phyloP scores from a whole-genome alignment of 2,113 vertebrate species.

The Mastomys natalensis region DNA sequence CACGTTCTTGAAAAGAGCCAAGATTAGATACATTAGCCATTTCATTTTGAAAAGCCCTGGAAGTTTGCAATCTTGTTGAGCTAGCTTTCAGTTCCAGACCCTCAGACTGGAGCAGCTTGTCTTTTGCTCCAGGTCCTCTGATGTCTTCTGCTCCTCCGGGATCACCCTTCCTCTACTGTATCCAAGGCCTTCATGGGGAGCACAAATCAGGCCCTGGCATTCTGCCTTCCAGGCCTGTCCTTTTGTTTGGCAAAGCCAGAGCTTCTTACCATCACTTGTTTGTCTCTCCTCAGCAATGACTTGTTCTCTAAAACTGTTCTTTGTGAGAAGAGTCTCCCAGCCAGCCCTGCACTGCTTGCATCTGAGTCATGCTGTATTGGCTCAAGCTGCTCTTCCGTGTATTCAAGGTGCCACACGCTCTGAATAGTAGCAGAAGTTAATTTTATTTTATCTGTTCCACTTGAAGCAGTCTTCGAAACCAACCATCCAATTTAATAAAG shows the following conservation, averaged over 20 bases:
- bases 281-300: background rate
- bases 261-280: background rate
- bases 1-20: constrained; percentile 44
- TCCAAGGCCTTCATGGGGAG: background rate
- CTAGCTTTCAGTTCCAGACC: constrained; percentile 17
- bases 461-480: constrained; percentile 22
- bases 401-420: background rate
- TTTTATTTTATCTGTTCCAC: constrained; percentile 44
- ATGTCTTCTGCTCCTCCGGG: background rate
- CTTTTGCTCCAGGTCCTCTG: background rate
- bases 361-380: background rate
- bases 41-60: constrained; percentile 14
- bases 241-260: constrained; percentile 11
- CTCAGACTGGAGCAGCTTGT: background rate
- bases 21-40: constrained; percentile 10
- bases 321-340: background rate
- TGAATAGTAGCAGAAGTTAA: constrained; percentile 57
- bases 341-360: background rate
- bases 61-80: constrained; percentile 26
- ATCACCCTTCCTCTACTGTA: background rate
- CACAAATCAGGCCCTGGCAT: background rate
- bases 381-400: background rate
- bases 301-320: background rate
- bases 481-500: constrained; percentile 46
- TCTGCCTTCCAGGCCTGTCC: background rate